These are phyloP conservation scores for Ptychadena robeensis DNA, from an alignment of 2,797 vertebrate genomes.

Conservation along the genomic window DNA sequence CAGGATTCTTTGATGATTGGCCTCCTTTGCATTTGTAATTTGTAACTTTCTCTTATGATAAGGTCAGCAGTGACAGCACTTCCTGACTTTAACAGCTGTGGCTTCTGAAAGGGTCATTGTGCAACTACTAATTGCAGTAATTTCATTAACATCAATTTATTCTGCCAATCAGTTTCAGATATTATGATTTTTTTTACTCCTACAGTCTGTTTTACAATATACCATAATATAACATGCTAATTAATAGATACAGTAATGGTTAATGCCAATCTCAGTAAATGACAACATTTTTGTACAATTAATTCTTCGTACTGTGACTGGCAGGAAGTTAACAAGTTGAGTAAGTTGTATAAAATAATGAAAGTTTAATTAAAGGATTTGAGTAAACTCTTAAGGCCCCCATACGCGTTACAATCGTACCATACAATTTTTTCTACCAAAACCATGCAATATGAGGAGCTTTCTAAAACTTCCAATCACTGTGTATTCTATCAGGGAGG, in stretches of 20 bases:
- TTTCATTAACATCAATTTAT: slow-evolving; percentile 99
- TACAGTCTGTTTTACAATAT: slow-evolving; percentile 57
- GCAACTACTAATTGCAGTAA: slow-evolving; percentile 97
- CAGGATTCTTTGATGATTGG: slow-evolving; percentile 82
- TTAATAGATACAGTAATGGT: background rate
- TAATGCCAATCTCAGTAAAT: background rate
- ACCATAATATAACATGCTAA: slow-evolving; percentile 9
- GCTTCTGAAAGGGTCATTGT: slow-evolving; percentile 95
- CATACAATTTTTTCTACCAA: too few relatives aligned
- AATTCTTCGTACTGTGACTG: background rate
- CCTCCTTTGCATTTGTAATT: slow-evolving; percentile 82
- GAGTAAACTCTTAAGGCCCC: background rate
- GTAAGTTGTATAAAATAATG: background rate
- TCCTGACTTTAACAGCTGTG: slow-evolving; percentile 98
- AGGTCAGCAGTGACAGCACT: slow-evolving; percentile 89
- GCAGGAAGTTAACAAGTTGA: background rate
- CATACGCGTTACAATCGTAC: too few relatives aligned
- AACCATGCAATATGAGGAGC: too few relatives aligned
- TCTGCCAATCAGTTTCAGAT: slow-evolving; percentile 80
- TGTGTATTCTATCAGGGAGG: too few relatives aligned
- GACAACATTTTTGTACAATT: background rate
- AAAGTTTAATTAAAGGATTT: background rate
- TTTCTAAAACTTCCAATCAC: too few relatives aligned
- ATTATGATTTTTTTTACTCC: slow-evolving; percentile 60
- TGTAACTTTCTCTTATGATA: slow-evolving; percentile 87